Evolutionary conservation across 2,888 invertebrate species (phyloP).

Genomic region (Tribolium freemani): DNA sequence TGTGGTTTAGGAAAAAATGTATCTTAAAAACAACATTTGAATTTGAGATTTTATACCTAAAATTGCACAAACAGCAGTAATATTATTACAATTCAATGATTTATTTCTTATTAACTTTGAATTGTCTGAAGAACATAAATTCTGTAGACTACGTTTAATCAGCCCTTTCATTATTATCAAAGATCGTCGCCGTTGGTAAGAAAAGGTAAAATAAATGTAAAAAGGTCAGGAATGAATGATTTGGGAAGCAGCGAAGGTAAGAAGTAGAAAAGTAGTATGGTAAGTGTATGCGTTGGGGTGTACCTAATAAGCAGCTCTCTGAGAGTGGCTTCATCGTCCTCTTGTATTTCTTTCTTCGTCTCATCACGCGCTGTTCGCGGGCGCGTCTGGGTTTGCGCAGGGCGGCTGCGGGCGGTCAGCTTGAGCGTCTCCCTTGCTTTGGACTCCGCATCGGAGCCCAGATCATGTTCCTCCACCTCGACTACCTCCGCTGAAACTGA

Average conservation of each 20-base stretch:
- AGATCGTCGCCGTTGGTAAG: not conserved
- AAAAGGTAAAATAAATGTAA: not conserved
- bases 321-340: conserved; percentile 90
- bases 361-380: conserved; percentile 77
- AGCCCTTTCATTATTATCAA: not conserved
- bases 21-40: too few relatives aligned
- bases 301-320: conserved; percentile 95
- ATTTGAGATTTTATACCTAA: too few relatives aligned
- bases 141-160: too few relatives aligned
- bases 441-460: conserved; percentile 62
- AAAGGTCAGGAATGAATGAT: not conserved
- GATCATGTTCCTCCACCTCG: conserved; percentile 69
- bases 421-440: conserved; percentile 67
- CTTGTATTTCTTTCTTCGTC: conserved; percentile 83
- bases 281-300: conserved; percentile 42
- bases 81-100: too few relatives aligned
- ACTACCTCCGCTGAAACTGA: conserved; percentile 67
- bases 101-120: too few relatives aligned
- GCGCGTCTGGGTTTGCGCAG: conserved; percentile 63
- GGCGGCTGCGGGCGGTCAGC: conserved; percentile 68
- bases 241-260: conserved; percentile 20
- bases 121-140: too few relatives aligned
- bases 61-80: too few relatives aligned
- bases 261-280: conserved; percentile 35
- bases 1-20: too few relatives aligned